Conservation (phyloP, 2,888 invertebrate genomes). For the Drosophila rellima region DNA sequence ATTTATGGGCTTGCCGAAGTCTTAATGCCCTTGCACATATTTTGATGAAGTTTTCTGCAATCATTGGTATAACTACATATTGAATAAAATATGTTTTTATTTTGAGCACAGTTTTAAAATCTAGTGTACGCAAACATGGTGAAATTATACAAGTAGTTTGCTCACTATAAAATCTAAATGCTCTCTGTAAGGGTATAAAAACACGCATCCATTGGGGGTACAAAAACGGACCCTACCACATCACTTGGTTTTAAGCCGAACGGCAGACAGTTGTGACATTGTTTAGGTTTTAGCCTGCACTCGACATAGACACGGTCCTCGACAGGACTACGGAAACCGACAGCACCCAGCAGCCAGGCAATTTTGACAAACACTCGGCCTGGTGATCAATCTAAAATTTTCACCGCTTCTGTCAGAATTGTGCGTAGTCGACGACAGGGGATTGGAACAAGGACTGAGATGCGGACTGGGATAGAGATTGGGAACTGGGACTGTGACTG, state of each 20-base stretch:
- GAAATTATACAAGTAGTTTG: background rate
- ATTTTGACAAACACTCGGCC: slow-evolving; percentile 74
- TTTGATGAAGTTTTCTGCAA: background rate
- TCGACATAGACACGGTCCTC: slow-evolving; percentile 55
- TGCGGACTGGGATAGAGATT: slow-evolving; percentile 11
- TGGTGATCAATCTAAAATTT: slow-evolving; percentile 86
- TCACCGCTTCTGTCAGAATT: slow-evolving; percentile 86
- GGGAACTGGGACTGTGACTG: slow-evolving; percentile 27
- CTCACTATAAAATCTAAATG: background rate
- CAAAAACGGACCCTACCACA: slow-evolving; percentile 24
- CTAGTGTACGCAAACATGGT: no score
- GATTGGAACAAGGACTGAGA: slow-evolving; percentile 34
- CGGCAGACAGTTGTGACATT: slow-evolving; percentile 68
- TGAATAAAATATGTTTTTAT: background rate
- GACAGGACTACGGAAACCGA: slow-evolving; percentile 22
- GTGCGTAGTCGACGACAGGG: slow-evolving; percentile 75
- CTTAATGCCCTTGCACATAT: slow-evolving; percentile 5
- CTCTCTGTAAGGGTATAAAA: slow-evolving; percentile 16
- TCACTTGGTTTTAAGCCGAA: background rate
- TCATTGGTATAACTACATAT: no score
- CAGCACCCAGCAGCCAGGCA: slow-evolving; percentile 48
- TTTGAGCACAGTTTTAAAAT: background rate
- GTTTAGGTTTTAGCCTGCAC: slow-evolving; percentile 81
- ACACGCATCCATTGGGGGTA: slow-evolving; percentile 30
- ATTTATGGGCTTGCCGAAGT: background rate